Conservation (phyloP, 2,113 vertebrate genomes). For the Pipa parva region DNA sequence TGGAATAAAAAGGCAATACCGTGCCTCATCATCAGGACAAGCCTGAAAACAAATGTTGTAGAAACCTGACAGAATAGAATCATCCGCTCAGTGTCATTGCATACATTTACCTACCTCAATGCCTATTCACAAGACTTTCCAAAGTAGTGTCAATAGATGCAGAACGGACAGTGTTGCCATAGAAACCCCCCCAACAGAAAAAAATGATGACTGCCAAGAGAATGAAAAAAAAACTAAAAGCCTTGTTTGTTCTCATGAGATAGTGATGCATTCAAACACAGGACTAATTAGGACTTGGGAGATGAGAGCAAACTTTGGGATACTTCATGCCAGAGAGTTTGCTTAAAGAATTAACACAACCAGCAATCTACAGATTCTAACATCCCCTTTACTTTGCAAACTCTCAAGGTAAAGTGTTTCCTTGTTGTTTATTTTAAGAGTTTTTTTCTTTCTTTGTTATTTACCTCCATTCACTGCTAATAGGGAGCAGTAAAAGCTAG, state of each 20-base stretch:
- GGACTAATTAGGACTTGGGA: conserved; percentile 60
- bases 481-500: neutral
- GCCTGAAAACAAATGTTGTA: conserved; percentile 93
- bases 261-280: conserved; percentile 54
- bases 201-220: conserved; percentile 60
- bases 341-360: conserved; percentile 65
- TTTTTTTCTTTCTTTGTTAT: conserved; percentile 27
- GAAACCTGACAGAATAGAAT: conserved; percentile 91
- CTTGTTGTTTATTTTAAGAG: conserved; percentile 51
- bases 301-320: conserved; percentile 50
- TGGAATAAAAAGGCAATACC: conserved; percentile 87
- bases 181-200: conserved; percentile 69
- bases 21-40: conserved; percentile 90
- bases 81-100: conserved; percentile 96
- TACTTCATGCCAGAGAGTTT: conserved; percentile 46
- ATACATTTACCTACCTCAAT: conserved; percentile 99
- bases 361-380: conserved; percentile 54
- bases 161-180: conserved; percentile 74
- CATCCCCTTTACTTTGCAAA: conserved; percentile 33
- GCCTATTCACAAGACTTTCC: conserved; percentile 73
- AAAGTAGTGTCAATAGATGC: conserved; percentile 72
- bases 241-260: conserved; percentile 48
- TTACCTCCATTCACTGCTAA: conserved; percentile 9
- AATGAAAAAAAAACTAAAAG: conserved; percentile 53
- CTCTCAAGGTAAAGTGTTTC: conserved; percentile 48